Evolutionary conservation across 1,140 invertebrate species (phyloP).

Genomic region (Cataglyphis hispanica): DNA sequence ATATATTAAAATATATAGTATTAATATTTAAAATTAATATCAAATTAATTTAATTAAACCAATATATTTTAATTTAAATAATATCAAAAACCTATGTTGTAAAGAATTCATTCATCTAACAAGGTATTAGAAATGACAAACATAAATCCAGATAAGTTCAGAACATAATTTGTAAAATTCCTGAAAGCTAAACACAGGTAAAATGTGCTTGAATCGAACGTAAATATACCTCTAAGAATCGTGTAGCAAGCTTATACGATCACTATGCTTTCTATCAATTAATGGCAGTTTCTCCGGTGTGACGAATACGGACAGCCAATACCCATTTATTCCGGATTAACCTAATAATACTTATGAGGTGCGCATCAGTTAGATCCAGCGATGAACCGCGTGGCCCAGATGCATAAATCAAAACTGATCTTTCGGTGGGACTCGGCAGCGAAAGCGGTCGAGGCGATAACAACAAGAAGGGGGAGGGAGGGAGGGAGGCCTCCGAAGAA

Average conservation of each 20-base stretch:
- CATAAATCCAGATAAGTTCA: slow-evolving; percentile 20
- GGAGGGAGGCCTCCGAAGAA: not conserved
- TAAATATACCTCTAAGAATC: slow-evolving; percentile 27
- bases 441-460: slow-evolving; percentile 31
- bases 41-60: not conserved
- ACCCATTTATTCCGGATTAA: slow-evolving; percentile 39
- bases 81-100: not conserved
- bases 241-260: slow-evolving; percentile 22
- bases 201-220: not conserved
- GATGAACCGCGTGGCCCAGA: slow-evolving; percentile 60
- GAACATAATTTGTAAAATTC: slow-evolving; percentile 2
- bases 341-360: slow-evolving; percentile 25
- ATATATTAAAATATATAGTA: not conserved
- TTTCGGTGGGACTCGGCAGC: slow-evolving; percentile 67
- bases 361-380: not conserved
- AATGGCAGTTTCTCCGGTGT: slow-evolving; percentile 41
- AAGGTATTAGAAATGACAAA: not conserved
- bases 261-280: slow-evolving; percentile 56
- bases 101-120: not conserved
- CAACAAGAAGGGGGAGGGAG: not conserved
- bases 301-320: slow-evolving; percentile 26
- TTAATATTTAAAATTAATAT: slow-evolving; percentile 14
- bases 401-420: slow-evolving; percentile 80
- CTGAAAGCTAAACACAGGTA: not conserved
- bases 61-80: slow-evolving; percentile 1